Evolutionary conservation across 2,797 vertebrate genomes (phyloP).

Genomic region (Anguilla marmorata): DNA sequence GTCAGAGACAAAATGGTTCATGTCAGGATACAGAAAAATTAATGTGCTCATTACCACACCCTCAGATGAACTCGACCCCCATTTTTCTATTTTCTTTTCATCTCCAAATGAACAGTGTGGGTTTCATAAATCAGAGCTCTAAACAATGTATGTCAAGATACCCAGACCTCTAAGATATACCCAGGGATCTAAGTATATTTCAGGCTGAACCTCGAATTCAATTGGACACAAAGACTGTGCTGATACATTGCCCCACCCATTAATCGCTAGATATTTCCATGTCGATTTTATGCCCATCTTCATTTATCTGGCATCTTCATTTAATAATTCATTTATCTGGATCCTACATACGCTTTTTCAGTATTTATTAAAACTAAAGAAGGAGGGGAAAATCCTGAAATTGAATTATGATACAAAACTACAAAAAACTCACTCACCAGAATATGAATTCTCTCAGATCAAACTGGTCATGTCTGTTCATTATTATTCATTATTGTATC

Average conservation of each 20-base stretch:
- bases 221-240: neutral
- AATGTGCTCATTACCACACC: neutral
- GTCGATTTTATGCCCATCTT: constrained; percentile 16
- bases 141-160: constrained; percentile 19
- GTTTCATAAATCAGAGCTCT: constrained; percentile 31
- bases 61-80: neutral
- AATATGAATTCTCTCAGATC: neutral
- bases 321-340: too few relatives aligned
- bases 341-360: neutral
- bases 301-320: constrained; percentile 21
- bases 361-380: neutral
- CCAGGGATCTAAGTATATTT: neutral
- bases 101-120: constrained; percentile 21
- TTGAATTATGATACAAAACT: neutral
- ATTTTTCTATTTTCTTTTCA: constrained; percentile 8
- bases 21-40: neutral
- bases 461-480: too few relatives aligned
- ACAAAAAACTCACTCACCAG: neutral
- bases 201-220: neutral
- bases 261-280: constrained; percentile 28
- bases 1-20: neutral
- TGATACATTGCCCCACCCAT: constrained; percentile 6
- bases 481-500: too few relatives aligned
- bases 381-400: neutral
- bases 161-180: constrained; percentile 8